Evolutionary conservation across 2,113 vertebrate genomes (phyloP).

Genomic region (Lutjanus erythropterus): DNA sequence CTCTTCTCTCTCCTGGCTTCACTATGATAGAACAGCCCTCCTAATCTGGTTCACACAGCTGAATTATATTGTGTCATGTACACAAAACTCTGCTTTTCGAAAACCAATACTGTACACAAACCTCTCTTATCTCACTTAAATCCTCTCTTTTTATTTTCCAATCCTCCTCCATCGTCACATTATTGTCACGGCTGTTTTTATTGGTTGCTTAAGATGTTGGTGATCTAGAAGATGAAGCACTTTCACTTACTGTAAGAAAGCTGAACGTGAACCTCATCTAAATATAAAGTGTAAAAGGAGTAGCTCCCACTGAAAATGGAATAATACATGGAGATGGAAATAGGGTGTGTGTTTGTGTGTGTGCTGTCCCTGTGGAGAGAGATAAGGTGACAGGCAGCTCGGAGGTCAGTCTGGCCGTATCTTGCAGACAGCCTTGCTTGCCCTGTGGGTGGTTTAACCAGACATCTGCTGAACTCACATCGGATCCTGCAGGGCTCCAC

Average conservation of each 20-base stretch:
- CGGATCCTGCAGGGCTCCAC: constrained; percentile 55
- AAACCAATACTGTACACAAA: constrained; percentile 1
- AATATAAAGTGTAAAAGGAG: constrained; percentile 11
- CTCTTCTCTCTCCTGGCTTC: background rate
- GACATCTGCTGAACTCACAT: constrained; percentile 70
- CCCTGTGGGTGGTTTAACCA: constrained; percentile 67
- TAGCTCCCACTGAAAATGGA: constrained; percentile 9
- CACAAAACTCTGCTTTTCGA: background rate
- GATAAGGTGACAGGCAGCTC: constrained; percentile 74
- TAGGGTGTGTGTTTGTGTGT: constrained; percentile 9
- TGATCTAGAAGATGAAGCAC: background rate
- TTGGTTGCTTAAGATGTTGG: background rate
- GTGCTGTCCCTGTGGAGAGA: constrained; percentile 29
- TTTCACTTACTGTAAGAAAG: background rate
- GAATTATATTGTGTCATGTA: background rate
- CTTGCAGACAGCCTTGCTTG: constrained; percentile 62
- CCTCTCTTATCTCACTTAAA: background rate
- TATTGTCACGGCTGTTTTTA: constrained; percentile 2
- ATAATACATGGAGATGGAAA: constrained; percentile 27
- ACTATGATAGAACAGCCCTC: constrained; percentile 2
- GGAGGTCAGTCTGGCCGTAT: constrained; percentile 67
- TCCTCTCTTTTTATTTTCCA: constrained; percentile 6
- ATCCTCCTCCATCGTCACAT: background rate
- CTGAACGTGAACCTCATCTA: constrained; percentile 20
- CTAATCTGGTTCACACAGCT: constrained; percentile 15